phyloP scores from a whole-genome alignment of 2,113 vertebrate species.

The Phalacrocorax brasilianus region DNA sequence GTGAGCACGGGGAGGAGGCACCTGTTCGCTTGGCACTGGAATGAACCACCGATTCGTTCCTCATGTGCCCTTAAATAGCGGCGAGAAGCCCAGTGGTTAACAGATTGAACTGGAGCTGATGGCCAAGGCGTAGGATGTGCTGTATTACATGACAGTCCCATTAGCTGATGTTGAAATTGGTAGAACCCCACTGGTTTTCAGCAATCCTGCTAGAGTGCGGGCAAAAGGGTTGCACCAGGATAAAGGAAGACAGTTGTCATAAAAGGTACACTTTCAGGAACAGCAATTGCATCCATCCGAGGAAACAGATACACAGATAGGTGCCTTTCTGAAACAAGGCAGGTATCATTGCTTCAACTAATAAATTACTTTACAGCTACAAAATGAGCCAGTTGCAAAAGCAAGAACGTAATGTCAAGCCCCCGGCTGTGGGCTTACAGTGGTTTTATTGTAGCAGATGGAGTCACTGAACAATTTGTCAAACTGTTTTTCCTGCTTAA shows the following conservation, averaged over 20 bases:
- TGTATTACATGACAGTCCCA: fast-evolving
- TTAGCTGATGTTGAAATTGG: fast-evolving
- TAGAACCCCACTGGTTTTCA: not conserved
- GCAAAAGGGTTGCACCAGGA: not conserved
- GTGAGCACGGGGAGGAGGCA: not conserved
- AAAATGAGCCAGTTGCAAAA: not conserved
- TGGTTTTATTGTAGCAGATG: not conserved
- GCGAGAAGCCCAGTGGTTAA: no score
- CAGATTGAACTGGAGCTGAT: not conserved
- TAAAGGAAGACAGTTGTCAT: not conserved
- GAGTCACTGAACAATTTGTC: not conserved
- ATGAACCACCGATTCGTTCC: not conserved
- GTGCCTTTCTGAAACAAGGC: not conserved
- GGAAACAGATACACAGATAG: not conserved
- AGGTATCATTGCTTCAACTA: fast-evolving
- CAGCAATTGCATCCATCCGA: not conserved
- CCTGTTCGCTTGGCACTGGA: not conserved
- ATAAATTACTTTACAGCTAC: not conserved
- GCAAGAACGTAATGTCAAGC: not conserved
- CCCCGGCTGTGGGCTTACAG: not conserved
- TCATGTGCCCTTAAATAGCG: not conserved
- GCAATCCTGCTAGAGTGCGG: not conserved
- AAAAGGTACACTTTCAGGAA: not conserved
- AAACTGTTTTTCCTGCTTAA: not conserved
- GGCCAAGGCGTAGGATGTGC: not conserved